These are phyloP conservation scores for Neelides sp. DNA, from an alignment of 1,140 invertebrate species.

Conservation along the genomic window DNA sequence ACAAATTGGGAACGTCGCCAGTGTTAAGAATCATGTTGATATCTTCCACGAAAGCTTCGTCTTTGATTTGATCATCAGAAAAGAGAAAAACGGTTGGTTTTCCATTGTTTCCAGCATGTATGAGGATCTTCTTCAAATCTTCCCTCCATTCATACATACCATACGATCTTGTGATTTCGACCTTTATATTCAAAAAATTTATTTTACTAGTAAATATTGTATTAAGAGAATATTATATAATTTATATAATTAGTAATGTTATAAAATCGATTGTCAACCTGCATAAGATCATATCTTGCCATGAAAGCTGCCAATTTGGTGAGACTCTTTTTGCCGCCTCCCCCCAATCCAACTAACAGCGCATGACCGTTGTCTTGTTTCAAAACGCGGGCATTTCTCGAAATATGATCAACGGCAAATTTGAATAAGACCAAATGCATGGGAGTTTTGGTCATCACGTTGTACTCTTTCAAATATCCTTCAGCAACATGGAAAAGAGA, in stretches of 20 bases:
- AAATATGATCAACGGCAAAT: slow-evolving; percentile 54
- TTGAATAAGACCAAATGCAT: slow-evolving; percentile 57
- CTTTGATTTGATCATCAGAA: slow-evolving; percentile 52
- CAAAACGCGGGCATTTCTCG: slow-evolving; percentile 49
- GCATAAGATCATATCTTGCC: slow-evolving; percentile 46
- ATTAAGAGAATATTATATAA: background rate
- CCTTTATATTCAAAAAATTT: no score
- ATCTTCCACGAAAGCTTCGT: slow-evolving; percentile 53
- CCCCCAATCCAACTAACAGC: slow-evolving; percentile 51
- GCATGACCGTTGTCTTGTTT: slow-evolving; percentile 48
- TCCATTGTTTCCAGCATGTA: slow-evolving; percentile 43
- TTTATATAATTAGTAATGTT: no score
- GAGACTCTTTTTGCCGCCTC: slow-evolving; percentile 52
- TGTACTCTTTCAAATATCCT: slow-evolving; percentile 52
- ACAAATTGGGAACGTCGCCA: slow-evolving; percentile 55
- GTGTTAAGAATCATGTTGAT: slow-evolving; percentile 55
- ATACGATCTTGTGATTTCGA: slow-evolving; percentile 41
- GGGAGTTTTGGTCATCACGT: slow-evolving; percentile 48
- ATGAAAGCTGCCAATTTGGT: slow-evolving; percentile 50
- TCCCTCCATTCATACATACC: slow-evolving; percentile 48
- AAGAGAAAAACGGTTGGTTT: slow-evolving; percentile 52
- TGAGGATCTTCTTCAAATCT: slow-evolving; percentile 48
- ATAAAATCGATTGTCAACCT: no score
- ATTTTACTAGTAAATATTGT: no score
- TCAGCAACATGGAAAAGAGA: background rate